Conservation (phyloP, 2,888 invertebrate genomes). For the Linyphia triangularis region DNA sequence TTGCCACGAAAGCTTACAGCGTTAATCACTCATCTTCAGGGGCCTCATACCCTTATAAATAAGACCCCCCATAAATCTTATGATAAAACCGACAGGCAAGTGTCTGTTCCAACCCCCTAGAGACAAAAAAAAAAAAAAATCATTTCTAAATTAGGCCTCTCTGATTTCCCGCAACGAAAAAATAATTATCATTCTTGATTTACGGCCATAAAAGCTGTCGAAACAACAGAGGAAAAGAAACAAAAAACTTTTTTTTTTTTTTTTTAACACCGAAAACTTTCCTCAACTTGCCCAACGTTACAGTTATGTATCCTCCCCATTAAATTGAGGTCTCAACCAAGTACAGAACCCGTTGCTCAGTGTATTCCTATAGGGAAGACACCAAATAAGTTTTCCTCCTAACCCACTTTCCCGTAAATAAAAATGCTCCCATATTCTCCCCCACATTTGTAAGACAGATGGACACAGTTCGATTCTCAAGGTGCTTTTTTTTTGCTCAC, state of each 20-base stretch:
- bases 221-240: neutral
- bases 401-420: constrained; percentile 53
- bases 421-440: constrained; percentile 4
- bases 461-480: constrained; percentile 16
- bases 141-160: too few relatives aligned
- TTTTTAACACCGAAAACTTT: neutral
- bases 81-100: too few relatives aligned
- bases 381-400: constrained; percentile 22
- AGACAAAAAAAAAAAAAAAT: too few relatives aligned
- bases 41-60: too few relatives aligned
- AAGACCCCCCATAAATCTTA: too few relatives aligned
- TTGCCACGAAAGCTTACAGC: too few relatives aligned
- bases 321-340: neutral
- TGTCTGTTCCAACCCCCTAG: too few relatives aligned
- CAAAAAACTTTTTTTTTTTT: neutral
- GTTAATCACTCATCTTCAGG: too few relatives aligned
- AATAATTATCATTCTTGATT: neutral
- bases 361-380: neutral
- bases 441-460: neutral
- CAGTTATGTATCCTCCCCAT: neutral
- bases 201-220: neutral
- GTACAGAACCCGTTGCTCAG: neutral
- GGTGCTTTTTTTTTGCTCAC: neutral
- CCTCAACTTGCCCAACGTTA: neutral
- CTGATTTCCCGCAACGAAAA: neutral